These are phyloP conservation scores for Plectrocnemia conspersa DNA, from an alignment of 1,140 invertebrate genomes.

Conservation along the genomic window DNA sequence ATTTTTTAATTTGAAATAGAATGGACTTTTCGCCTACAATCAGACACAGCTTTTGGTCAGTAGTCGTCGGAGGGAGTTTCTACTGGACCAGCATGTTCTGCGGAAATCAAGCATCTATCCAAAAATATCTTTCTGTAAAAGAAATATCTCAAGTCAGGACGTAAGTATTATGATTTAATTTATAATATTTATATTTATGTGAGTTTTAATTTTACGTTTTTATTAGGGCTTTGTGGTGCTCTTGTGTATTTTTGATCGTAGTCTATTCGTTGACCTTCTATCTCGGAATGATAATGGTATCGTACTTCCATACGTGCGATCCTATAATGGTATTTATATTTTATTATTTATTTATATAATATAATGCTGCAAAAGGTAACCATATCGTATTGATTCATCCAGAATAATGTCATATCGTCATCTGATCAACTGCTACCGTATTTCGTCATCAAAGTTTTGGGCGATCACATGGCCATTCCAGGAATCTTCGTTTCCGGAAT, in stretches of 20 bases:
- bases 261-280: conserved; percentile 71
- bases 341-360: conserved; percentile 1
- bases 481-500: conserved; percentile 86
- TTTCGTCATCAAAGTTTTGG: conserved; percentile 76
- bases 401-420: conserved; percentile 56
- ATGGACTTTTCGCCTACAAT: conserved; percentile 73
- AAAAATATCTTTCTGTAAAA: conserved; percentile 81
- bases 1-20: too few species aligned
- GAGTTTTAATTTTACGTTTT: background rate
- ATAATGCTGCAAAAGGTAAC: conserved; percentile 1
- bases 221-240: conserved; percentile 47
- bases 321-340: conserved; percentile 54
- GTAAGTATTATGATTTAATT: conserved; percentile 7
- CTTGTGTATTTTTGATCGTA: conserved; percentile 45
- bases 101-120: conserved; percentile 89
- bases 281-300: conserved; percentile 79
- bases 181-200: conserved; percentile 2
- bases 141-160: conserved; percentile 46
- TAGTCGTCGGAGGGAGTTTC: conserved; percentile 84
- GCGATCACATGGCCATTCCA: conserved; percentile 65
- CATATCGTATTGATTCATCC: conserved; percentile 15
- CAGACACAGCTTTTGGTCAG: conserved; percentile 87
- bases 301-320: conserved; percentile 77
- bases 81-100: conserved; percentile 93
- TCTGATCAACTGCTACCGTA: conserved; percentile 72